Percentiles rank a stretch among this genome's conserved stretches.
Conservation (phyloP, 2,888 invertebrate species). For the Phortica magna region DNA sequence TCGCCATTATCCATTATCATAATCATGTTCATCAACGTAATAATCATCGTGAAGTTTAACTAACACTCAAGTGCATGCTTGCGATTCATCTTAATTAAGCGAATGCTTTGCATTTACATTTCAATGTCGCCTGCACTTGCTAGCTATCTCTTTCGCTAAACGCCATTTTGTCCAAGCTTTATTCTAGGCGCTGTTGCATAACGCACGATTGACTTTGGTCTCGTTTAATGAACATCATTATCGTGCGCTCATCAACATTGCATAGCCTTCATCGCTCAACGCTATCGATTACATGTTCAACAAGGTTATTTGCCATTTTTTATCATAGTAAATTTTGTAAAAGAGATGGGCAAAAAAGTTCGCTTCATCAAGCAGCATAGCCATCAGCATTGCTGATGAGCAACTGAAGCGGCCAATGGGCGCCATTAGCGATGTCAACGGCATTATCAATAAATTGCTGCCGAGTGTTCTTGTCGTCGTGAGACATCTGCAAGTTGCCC, state of each 20-base stretch:
- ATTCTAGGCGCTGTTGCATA: neutral
- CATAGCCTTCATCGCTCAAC: neutral
- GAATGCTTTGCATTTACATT: conserved; percentile 15
- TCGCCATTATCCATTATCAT: neutral
- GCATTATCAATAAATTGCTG: too few relatives aligned
- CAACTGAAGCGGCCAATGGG: neutral
- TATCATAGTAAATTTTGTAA: neutral
- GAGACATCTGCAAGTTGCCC: neutral
- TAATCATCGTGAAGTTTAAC: neutral
- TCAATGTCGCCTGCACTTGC: neutral
- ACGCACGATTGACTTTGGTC: conserved; percentile 11
- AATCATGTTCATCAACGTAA: neutral
- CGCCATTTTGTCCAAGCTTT: neutral
- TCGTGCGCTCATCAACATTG: neutral
- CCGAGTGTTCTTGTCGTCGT: neutral
- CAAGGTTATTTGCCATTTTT: neutral
- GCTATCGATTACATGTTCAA: neutral
- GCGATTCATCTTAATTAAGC: conserved; percentile 24
- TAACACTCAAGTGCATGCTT: neutral
- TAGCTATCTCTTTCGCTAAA: neutral
- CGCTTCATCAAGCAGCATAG: neutral
- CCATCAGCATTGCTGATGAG: neutral
- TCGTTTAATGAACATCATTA: conserved; percentile 6
- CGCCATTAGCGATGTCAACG: neutral
- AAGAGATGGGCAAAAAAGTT: too few relatives aligned